Evolutionary conservation across 1,140 invertebrate genomes (phyloP).

Genomic region (Coenobita brevimanus): DNA sequence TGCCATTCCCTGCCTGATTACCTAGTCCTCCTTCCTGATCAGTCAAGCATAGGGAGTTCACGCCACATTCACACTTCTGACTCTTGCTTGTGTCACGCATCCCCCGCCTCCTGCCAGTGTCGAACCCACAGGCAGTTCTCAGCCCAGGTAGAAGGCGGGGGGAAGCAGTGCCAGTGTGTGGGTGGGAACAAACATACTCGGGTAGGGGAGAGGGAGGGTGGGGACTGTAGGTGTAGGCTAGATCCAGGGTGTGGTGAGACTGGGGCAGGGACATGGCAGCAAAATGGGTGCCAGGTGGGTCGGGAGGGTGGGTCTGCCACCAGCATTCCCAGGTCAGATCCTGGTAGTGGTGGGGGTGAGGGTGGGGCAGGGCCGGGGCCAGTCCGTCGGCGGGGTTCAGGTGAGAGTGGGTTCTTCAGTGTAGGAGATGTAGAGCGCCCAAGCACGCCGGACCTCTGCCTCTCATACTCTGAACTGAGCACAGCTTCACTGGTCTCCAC

Average conservation of each 20-base stretch:
- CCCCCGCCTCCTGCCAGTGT: constrained; percentile 55
- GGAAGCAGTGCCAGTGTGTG: constrained; percentile 59
- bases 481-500: constrained; percentile 75
- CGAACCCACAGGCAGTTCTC: constrained; percentile 41
- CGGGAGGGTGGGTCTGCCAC: constrained; percentile 6
- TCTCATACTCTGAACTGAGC: constrained; percentile 70
- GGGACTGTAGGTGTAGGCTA: constrained; percentile 46
- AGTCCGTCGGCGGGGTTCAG: constrained; percentile 80
- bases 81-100: constrained; percentile 51
- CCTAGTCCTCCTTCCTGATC: constrained; percentile 5
- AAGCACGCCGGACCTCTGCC: constrained; percentile 71
- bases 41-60: not conserved
- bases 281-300: constrained; percentile 1
- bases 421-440: constrained; percentile 84
- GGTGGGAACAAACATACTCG: constrained; percentile 24
- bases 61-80: constrained; percentile 58
- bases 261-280: constrained; percentile 43
- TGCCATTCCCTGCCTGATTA: constrained; percentile 65
- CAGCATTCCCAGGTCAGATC: constrained; percentile 43
- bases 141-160: constrained; percentile 25
- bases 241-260: constrained; percentile 1
- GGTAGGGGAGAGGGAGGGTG: constrained; percentile 30
- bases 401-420: constrained; percentile 91
- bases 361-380: constrained; percentile 70
- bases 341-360: constrained; percentile 40